A percentile compares a stretch with the other conserved stretches of the same genome.
Conservation (phyloP, 2,113 vertebrate genomes). For the Corythaeola cristata region DNA sequence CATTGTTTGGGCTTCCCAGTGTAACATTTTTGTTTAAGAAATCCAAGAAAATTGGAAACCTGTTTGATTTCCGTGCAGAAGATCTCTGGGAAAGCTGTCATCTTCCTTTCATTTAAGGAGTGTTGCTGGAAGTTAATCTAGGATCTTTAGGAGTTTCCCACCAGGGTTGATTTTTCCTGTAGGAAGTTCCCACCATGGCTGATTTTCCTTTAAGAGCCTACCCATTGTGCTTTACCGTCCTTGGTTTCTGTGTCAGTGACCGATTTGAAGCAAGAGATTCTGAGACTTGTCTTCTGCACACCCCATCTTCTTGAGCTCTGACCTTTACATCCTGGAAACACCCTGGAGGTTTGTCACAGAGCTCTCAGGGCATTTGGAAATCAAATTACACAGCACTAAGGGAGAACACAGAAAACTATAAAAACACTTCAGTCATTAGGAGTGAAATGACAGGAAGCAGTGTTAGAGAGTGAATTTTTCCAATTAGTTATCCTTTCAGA, state of each 20-base stretch:
- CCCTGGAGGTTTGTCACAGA: conserved; percentile 11
- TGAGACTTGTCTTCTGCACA: not conserved
- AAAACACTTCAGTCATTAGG: conserved; percentile 35
- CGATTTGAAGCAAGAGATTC: not conserved
- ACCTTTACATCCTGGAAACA: conserved; percentile 25
- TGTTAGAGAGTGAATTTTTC: not conserved
- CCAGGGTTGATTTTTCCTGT: not conserved
- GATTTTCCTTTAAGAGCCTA: not conserved
- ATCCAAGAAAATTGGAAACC: not conserved
- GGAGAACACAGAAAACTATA: conserved; percentile 1
- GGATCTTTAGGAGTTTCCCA: not conserved
- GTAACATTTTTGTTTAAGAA: not conserved
- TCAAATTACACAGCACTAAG: not conserved
- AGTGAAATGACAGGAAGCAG: conserved; percentile 31
- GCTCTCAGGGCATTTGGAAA: not conserved
- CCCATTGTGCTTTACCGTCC: not conserved
- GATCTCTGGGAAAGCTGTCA: not conserved
- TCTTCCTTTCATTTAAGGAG: not conserved
- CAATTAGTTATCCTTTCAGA: conserved; percentile 39
- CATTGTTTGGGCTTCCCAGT: not conserved
- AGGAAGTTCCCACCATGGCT: not conserved
- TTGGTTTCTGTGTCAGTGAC: not conserved
- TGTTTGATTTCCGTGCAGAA: not conserved
- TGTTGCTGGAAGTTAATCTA: not conserved
- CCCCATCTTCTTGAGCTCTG: not conserved